Conservation (phyloP, 2,888 invertebrate species). For the Macaria notata region DNA sequence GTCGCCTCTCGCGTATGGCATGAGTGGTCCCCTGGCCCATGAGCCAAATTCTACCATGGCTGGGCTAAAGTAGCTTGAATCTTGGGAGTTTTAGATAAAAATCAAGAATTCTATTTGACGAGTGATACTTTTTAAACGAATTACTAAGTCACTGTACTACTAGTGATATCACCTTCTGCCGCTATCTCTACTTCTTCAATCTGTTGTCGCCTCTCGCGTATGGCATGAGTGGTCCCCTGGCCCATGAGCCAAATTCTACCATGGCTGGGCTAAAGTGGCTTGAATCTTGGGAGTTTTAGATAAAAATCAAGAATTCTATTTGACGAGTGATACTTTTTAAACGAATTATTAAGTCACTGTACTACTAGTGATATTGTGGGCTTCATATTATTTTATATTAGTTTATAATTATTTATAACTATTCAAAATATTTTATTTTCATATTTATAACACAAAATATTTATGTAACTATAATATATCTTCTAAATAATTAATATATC, state of each 20-base stretch:
- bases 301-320: too few species aligned
- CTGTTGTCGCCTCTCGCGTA: conserved; percentile 95
- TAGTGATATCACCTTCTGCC: conserved; percentile 84
- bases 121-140: not conserved
- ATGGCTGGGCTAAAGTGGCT: conserved; percentile 95
- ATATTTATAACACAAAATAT: too few species aligned
- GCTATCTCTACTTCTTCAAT: conserved; percentile 92
- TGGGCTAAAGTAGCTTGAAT: conserved; percentile 93
- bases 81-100: conserved; percentile 92
- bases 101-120: not conserved
- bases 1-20: conserved; percentile 95
- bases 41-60: conserved; percentile 94
- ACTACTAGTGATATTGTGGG: too few species aligned
- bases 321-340: too few species aligned
- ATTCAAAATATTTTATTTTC: too few species aligned
- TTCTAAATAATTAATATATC: too few species aligned
- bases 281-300: conserved; percentile 96
- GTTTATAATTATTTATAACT: too few species aligned
- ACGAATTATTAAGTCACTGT: too few species aligned
- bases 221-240: conserved; percentile 93
- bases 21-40: conserved; percentile 89
- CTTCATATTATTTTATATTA: too few species aligned
- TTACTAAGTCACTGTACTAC: too few species aligned
- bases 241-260: conserved; percentile 91
- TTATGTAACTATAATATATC: too few species aligned